Evolutionary conservation across 2,797 vertebrate species (phyloP), one percentile per base, ranked within the genome.

Genomic region (Coregonus sp.): DNA sequence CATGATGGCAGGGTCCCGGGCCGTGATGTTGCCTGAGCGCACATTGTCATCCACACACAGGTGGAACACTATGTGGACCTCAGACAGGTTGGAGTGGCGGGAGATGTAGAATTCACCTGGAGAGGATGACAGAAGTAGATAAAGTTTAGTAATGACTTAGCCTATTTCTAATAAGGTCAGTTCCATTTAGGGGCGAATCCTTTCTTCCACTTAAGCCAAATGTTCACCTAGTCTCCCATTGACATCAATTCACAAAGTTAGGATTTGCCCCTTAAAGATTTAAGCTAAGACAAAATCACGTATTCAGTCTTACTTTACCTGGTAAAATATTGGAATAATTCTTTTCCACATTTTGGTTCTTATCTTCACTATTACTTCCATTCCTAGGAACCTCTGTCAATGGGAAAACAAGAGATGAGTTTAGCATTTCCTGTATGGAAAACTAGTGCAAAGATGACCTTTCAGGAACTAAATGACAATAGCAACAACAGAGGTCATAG

Each of bases 61-160:
- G 79, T 99, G 98, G 90, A 98, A 99, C 77, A 98, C 94, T 0
- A 96, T 95, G 0, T 99, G 98, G 75, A 97, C 96, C 92, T 99
- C 98, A 0, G 98, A 98, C 68, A 99, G 95, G 88, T 99, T 99
- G 61, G 97, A 99, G 88, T 99, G 98, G 1, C 97, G 94, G 0
- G 97, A 96, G 85, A 99, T 96, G 73, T 99, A 99, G 89, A 99
- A 99, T 90, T 99, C 98, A 66, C 98, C 98, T 99, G 84, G 51
- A 40, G 25, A 73, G 78, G 76, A 72, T 81, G 3, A 79, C 1
- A 1, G 29, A 52, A 20, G 6, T 72, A 18, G 5, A 5, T 4
- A 1, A 20, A 2, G 40, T 47, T 47, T 47, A 47, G 9, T 2
- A 47, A 47, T 47, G 40, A 47, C 2, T 47, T 47, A 11, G 40